A percentile compares a stretch with the other conserved stretches of the same genome.
Evolutionary conservation across 2,888 invertebrate species (phyloP).

Genomic region (Heliconius cydno): DNA sequence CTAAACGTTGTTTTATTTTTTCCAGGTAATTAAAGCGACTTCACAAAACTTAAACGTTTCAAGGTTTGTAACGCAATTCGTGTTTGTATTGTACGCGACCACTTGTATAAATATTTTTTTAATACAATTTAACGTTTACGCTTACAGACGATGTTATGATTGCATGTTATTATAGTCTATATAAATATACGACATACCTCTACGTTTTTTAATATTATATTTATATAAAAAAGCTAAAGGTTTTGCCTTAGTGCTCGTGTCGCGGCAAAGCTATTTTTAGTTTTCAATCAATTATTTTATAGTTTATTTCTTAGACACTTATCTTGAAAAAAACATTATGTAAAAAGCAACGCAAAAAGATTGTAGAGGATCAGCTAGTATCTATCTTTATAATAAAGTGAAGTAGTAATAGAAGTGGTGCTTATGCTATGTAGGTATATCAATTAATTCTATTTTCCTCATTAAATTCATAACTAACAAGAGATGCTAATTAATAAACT

Average conservation of each 20-base stretch:
- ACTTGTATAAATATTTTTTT: slow-evolving; percentile 63
- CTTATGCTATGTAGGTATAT: too few species aligned
- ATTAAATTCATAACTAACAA: too few species aligned
- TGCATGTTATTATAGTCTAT: slow-evolving; percentile 2
- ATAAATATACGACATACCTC: too few species aligned
- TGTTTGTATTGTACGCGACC: slow-evolving; percentile 51
- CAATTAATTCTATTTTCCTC: too few species aligned
- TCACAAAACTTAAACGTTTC: slow-evolving; percentile 43
- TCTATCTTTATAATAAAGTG: background rate
- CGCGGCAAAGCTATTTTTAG: background rate
- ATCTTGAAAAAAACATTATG: background rate
- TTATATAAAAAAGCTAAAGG: background rate
- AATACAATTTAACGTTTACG: slow-evolving; percentile 49
- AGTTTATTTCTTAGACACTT: background rate
- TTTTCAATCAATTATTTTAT: background rate
- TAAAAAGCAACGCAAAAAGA: background rate
- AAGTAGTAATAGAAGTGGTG: background rate
- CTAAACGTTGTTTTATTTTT: slow-evolving; percentile 53
- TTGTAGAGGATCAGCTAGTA: background rate
- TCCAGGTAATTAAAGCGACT: slow-evolving; percentile 62
- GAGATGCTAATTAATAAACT: background rate
- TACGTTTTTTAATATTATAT: background rate
- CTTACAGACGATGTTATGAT: slow-evolving; percentile 6
- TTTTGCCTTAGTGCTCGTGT: background rate
- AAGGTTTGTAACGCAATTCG: slow-evolving; percentile 58